A percentile compares a stretch with the other conserved stretches of the same genome.
phyloP scores from a whole-genome alignment of 2,797 vertebrate genomes.

The Lateolabrax maculatus region DNA sequence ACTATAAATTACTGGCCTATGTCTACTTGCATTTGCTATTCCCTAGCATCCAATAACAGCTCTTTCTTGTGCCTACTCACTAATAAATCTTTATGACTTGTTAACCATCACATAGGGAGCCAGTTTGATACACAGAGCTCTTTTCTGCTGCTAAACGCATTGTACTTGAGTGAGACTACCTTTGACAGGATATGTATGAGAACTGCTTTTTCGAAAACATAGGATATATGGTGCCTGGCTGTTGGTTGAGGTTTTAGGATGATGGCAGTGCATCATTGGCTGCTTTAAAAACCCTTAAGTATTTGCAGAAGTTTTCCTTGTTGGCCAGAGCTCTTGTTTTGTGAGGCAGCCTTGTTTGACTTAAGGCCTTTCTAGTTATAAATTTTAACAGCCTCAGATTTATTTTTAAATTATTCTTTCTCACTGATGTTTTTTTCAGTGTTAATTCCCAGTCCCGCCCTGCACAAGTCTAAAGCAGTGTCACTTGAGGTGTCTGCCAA shows the following conservation, averaged over 20 bases:
- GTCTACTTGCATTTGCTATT: constrained; percentile 66
- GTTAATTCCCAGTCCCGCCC: neutral
- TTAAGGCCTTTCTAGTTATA: neutral
- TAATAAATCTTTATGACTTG: constrained; percentile 76
- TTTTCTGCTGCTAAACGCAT: constrained; percentile 46
- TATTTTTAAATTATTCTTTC: constrained; percentile 17
- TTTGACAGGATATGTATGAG: constrained; percentile 14
- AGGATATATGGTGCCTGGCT: neutral
- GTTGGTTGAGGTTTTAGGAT: neutral
- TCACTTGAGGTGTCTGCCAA: constrained; percentile 31
- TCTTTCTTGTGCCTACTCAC: constrained; percentile 53
- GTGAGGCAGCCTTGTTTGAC: neutral
- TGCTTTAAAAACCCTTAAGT: neutral
- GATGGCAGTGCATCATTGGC: neutral
- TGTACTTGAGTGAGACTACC: constrained; percentile 10
- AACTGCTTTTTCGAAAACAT: neutral
- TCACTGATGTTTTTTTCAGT: neutral
- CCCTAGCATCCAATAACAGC: constrained; percentile 67
- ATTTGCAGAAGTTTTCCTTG: constrained; percentile 16
- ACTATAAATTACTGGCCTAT: constrained; percentile 67
- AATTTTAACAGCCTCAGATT: constrained; percentile 3
- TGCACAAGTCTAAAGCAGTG: constrained; percentile 25
- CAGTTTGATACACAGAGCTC: constrained; percentile 52
- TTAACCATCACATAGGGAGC: constrained; percentile 64
- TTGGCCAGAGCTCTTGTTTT: neutral